Conservation (phyloP, 2,113 vertebrate species). For the Ophiodon elongatus region DNA sequence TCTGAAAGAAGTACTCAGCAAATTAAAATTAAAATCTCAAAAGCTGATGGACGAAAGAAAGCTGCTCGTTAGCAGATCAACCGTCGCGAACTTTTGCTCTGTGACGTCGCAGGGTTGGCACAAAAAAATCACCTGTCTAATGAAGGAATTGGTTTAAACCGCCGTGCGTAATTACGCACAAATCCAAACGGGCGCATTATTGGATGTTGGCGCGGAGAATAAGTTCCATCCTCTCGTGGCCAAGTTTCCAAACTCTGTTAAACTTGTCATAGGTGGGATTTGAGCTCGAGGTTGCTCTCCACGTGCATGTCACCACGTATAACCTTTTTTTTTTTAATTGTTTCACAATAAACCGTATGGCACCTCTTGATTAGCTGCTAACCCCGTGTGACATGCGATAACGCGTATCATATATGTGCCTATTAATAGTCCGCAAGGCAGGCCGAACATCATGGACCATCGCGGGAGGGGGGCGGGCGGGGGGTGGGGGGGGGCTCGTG, state of each 20-base stretch:
- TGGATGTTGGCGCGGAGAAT: conserved; percentile 27
- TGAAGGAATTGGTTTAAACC: conserved; percentile 20
- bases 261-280: conserved; percentile 16
- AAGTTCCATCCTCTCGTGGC: conserved; percentile 20
- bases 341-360: conserved; percentile 5
- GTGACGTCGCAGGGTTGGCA: conserved; percentile 27
- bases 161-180: conserved; percentile 66
- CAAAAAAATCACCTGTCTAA: conserved; percentile 51
- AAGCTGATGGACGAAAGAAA: neutral
- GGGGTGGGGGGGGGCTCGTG: conserved; percentile 46
- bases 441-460: conserved; percentile 47
- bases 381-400: conserved; percentile 48
- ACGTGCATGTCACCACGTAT: conserved; percentile 4
- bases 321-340: conserved; percentile 25
- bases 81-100: conserved; percentile 6
- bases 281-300: too few relatives aligned
- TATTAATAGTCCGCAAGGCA: conserved; percentile 68
- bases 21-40: neutral
- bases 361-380: conserved; percentile 47
- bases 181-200: conserved; percentile 37
- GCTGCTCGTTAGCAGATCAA: neutral
- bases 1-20: neutral
- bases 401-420: conserved; percentile 50
- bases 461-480: conserved; percentile 29
- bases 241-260: conserved; percentile 39